Conservation (phyloP, 1,140 invertebrate genomes). For the Calliopsis andreniformis region DNA sequence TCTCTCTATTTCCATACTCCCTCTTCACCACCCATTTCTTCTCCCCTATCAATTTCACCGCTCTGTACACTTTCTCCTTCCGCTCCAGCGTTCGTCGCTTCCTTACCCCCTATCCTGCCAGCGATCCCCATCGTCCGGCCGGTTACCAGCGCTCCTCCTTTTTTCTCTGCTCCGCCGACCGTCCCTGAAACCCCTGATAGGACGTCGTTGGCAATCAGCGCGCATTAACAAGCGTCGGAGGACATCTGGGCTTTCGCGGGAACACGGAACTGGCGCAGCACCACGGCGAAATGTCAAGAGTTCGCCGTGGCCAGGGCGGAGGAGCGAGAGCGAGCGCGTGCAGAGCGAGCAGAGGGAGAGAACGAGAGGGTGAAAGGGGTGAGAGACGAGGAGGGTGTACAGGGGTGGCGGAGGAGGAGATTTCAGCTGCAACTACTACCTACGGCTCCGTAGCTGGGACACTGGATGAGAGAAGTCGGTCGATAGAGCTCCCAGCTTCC, state of each 20-base stretch:
- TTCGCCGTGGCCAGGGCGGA: constrained; percentile 53
- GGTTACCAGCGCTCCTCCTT: not conserved
- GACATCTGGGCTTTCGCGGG: constrained; percentile 61
- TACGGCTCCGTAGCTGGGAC: constrained; percentile 72
- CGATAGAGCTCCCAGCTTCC: constrained; percentile 76
- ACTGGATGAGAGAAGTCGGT: constrained; percentile 77
- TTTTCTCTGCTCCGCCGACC: not conserved
- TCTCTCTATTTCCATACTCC: constrained; percentile 3
- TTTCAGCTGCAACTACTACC: constrained; percentile 68
- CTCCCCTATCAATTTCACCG: constrained; percentile 28
- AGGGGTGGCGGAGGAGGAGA: constrained; percentile 49
- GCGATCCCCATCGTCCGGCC: not conserved
- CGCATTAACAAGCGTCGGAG: constrained; percentile 60
- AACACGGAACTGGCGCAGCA: constrained; percentile 59
- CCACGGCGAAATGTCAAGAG: constrained; percentile 66
- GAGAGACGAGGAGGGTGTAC: constrained; percentile 43
- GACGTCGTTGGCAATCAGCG: constrained; percentile 54
- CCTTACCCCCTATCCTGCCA: not conserved
- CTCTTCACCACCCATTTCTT: not conserved
- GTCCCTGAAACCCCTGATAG: not conserved
- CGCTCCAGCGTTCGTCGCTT: not conserved
- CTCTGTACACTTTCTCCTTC: not conserved
- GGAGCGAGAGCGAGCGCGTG: constrained; percentile 36
- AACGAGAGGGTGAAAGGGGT: constrained; percentile 23
- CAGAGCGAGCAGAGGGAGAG: constrained; percentile 45